Percentiles rank a stretch among this genome's conserved stretches.
phyloP scores from a whole-genome alignment of 2,888 invertebrate species.

The Oligia fasciuncula region DNA sequence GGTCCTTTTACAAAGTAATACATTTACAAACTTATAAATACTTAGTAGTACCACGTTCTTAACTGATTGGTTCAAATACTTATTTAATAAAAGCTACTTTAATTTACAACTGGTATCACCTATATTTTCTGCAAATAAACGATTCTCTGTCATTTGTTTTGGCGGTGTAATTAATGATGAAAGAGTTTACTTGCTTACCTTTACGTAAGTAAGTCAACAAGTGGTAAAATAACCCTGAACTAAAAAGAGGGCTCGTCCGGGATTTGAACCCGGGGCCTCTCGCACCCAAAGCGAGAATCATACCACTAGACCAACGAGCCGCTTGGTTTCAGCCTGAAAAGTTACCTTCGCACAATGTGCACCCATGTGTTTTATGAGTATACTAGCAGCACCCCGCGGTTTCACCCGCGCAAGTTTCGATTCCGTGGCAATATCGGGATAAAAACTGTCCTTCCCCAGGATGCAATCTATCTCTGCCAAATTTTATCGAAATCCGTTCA shows the following conservation, averaged over 20 bases:
- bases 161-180: background rate
- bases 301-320: slow-evolving; percentile 58
- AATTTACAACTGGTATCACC: background rate
- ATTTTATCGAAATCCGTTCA: no score
- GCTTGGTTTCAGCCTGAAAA: slow-evolving; percentile 20
- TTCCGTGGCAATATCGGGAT: no score
- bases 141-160: background rate
- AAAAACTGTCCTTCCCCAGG: no score
- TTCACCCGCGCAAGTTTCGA: no score
- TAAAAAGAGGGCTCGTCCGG: slow-evolving; percentile 50
- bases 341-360: background rate
- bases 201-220: background rate
- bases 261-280: slow-evolving; percentile 56
- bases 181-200: background rate
- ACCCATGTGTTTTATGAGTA: background rate
- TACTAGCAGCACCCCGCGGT: background rate
- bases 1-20: no score
- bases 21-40: no score
- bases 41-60: no score
- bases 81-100: no score
- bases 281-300: slow-evolving; percentile 58
- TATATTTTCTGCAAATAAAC: background rate
- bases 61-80: no score
- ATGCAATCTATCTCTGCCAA: no score
- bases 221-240: background rate